A percentile compares a stretch with the other conserved stretches of the same genome.
These are phyloP conservation scores for Leuctra nigra DNA, from an alignment of 2,888 invertebrate species.

Conservation along the genomic window DNA sequence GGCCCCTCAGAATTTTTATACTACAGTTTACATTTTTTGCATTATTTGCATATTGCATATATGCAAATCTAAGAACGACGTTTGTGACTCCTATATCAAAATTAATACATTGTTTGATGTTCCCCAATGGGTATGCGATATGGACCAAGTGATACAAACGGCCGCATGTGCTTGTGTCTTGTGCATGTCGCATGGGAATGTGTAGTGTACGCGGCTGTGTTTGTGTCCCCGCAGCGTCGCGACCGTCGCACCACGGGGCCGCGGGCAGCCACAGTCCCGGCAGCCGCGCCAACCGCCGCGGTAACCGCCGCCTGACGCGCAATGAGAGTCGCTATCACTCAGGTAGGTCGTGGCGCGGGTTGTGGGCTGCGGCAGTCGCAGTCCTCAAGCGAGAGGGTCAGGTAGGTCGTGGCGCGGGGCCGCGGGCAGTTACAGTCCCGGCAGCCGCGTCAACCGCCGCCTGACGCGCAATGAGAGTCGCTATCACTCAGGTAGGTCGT, in stretches of 20 bases:
- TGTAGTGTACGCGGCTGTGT: conserved; percentile 1
- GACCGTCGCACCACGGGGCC: neutral
- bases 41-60: too few species aligned
- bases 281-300: conserved; percentile 57
- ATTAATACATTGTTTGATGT: too few species aligned
- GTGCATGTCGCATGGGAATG: conserved; percentile 18
- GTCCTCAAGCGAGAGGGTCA: too few species aligned
- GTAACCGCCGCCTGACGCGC: conserved; percentile 82
- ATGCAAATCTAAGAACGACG: too few species aligned
- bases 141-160: too few species aligned
- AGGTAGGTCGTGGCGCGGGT: conserved; percentile 81
- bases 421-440: conserved; percentile 38
- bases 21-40: too few species aligned
- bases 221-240: neutral
- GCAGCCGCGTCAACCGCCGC: conserved; percentile 56
- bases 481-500: conserved; percentile 91
- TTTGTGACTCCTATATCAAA: too few species aligned
- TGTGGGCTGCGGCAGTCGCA: too few species aligned
- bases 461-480: conserved; percentile 91
- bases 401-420: too few species aligned
- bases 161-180: neutral
- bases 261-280: conserved; percentile 38
- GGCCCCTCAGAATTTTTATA: too few species aligned
- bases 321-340: conserved; percentile 95
- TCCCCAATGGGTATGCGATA: too few species aligned